These are phyloP conservation scores for Corvus cornix DNA, from an alignment of 2,113 vertebrate genomes.

Conservation along the genomic window DNA sequence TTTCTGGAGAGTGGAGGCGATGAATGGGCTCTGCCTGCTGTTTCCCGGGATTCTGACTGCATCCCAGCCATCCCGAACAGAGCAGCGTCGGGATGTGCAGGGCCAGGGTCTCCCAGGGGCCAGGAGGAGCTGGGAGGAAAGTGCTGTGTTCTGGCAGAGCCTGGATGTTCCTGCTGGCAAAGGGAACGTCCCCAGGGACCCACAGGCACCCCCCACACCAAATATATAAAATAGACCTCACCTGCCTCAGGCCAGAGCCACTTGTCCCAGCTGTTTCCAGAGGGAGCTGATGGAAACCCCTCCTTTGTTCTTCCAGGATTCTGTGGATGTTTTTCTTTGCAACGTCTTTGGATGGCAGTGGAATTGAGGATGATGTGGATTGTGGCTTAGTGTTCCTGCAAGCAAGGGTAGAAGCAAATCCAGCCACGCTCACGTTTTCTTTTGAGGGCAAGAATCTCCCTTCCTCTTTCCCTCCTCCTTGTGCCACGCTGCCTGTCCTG, in stretches of 20 bases:
- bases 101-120: background rate
- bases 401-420: background rate
- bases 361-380: background rate
- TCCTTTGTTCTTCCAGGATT: background rate
- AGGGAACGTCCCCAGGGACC: background rate
- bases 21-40: background rate
- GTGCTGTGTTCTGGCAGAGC: background rate
- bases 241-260: background rate
- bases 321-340: background rate
- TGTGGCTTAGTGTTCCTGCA: background rate
- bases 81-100: accelerated
- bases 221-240: background rate
- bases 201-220: background rate
- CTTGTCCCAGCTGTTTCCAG: background rate
- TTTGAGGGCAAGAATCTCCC: background rate
- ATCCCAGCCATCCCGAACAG: background rate
- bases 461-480: background rate
- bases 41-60: background rate
- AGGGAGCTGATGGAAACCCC: background rate
- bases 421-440: background rate
- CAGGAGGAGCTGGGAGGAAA: background rate
- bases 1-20: conserved; percentile 14
- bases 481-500: background rate
- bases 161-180: background rate
- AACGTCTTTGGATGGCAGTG: background rate